phyloP scores from a whole-genome alignment of 2,797 vertebrate species.

The Microctenopoma lineatum region DNA sequence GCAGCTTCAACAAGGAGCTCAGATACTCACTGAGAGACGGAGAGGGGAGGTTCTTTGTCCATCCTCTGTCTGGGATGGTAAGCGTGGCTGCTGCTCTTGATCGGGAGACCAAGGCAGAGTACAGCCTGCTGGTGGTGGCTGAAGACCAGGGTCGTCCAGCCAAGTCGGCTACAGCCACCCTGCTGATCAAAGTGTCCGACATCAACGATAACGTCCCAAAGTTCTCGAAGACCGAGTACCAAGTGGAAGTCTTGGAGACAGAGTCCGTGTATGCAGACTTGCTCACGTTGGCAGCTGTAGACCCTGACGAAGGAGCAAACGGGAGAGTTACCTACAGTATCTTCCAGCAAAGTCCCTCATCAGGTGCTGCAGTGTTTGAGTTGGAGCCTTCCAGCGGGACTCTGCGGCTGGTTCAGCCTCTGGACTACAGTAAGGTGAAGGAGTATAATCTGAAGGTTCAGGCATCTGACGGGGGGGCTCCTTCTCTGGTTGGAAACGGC shows the following conservation, averaged over 20 bases:
- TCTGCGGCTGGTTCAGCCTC: conserved; percentile 66
- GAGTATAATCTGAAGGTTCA: conserved; percentile 74
- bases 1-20: conserved; percentile 80
- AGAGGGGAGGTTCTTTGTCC: conserved; percentile 75
- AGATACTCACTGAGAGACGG: conserved; percentile 77
- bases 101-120: conserved; percentile 75
- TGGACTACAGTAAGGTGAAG: conserved; percentile 78
- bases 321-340: conserved; percentile 72
- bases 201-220: conserved; percentile 80
- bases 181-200: conserved; percentile 72
- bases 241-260: conserved; percentile 65
- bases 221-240: conserved; percentile 69
- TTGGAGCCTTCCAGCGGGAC: conserved; percentile 67
- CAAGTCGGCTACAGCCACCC: conserved; percentile 52
- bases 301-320: conserved; percentile 78
- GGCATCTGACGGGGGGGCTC: conserved; percentile 80
- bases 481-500: conserved; percentile 47
- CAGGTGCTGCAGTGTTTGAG: conserved; percentile 44
- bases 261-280: conserved; percentile 40
- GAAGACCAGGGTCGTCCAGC: conserved; percentile 83
- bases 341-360: conserved; percentile 64
- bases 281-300: conserved; percentile 69
- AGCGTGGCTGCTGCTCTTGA: conserved; percentile 71
- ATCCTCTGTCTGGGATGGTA: conserved; percentile 73
- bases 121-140: conserved; percentile 77